Evolutionary conservation across 2,888 invertebrate genomes (phyloP).

Genomic region (Sinelater perroti): DNA sequence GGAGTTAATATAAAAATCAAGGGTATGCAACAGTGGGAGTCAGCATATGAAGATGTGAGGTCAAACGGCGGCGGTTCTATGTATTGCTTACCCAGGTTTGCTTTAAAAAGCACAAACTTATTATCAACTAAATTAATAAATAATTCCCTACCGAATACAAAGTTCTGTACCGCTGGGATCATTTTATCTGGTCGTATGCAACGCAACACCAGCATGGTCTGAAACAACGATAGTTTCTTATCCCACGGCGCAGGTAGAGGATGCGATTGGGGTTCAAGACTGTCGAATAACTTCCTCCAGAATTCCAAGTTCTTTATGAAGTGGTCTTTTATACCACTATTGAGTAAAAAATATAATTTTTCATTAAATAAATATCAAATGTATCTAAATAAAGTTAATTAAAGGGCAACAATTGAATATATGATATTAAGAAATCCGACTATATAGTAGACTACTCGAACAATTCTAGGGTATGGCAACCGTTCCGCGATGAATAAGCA

Average conservation of each 20-base stretch:
- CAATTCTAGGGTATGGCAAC: no score
- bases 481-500: no score
- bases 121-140: neutral
- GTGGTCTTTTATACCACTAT: constrained; percentile 71
- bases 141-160: constrained; percentile 66
- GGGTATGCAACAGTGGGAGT: constrained; percentile 89
- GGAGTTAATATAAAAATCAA: constrained; percentile 91
- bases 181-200: constrained; percentile 90
- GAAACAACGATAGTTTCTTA: constrained; percentile 69
- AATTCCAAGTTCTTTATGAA: constrained; percentile 64
- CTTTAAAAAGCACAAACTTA: constrained; percentile 57
- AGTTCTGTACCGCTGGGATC: constrained; percentile 77
- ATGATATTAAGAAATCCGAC: no score
- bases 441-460: no score
- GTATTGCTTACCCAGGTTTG: constrained; percentile 78
- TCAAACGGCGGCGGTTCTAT: constrained; percentile 93
- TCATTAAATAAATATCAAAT: no score
- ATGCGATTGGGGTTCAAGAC: constrained; percentile 75
- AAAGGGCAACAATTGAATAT: no score
- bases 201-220: constrained; percentile 80
- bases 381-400: no score
- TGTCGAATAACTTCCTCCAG: constrained; percentile 83
- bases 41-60: constrained; percentile 80
- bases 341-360: constrained; percentile 26
- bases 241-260: constrained; percentile 78